phyloP scores from a whole-genome alignment of 1,140 invertebrate genomes.

The Drosophila arizonae region DNA sequence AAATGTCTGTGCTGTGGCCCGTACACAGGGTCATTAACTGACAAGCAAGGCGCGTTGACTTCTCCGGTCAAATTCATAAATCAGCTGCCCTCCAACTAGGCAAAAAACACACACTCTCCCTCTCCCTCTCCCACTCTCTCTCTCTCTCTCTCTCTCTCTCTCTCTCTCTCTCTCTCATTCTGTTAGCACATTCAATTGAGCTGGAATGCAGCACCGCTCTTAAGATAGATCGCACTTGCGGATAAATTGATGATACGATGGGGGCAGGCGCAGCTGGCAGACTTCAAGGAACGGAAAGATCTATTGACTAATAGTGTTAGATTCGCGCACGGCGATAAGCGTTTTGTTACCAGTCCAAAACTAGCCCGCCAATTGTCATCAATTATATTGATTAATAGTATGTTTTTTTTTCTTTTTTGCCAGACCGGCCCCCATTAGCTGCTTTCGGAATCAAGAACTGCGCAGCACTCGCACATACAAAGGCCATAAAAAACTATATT shows the following conservation, averaged over 20 bases:
- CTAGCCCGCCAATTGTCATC: constrained; percentile 64
- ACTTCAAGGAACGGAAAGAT: constrained; percentile 23
- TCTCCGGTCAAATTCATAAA: constrained; percentile 76
- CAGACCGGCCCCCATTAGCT: constrained; percentile 14
- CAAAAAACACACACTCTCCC: neutral
- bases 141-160: neutral
- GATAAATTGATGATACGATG: constrained; percentile 75
- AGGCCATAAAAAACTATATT: constrained; percentile 39
- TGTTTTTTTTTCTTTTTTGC: neutral
- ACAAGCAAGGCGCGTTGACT: constrained; percentile 45
- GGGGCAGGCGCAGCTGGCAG: constrained; percentile 48
- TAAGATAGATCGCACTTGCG: constrained; percentile 40
- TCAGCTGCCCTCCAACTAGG: constrained; percentile 42
- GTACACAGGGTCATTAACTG: constrained; percentile 70
- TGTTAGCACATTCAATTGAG: constrained; percentile 34
- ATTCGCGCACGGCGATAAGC: constrained; percentile 68
- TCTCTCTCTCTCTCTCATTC: no score
- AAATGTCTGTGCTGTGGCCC: constrained; percentile 33
- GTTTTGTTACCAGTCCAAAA: constrained; percentile 63
- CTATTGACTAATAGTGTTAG: constrained; percentile 78
- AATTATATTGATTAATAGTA: constrained; percentile 76
- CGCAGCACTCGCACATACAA: constrained; percentile 22
- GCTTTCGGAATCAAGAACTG: neutral
- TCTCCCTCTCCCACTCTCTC: neutral
- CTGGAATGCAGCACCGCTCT: constrained; percentile 66